Evolutionary conservation across 2,888 invertebrate genomes (phyloP).

Genomic region (Colletes collaris): DNA sequence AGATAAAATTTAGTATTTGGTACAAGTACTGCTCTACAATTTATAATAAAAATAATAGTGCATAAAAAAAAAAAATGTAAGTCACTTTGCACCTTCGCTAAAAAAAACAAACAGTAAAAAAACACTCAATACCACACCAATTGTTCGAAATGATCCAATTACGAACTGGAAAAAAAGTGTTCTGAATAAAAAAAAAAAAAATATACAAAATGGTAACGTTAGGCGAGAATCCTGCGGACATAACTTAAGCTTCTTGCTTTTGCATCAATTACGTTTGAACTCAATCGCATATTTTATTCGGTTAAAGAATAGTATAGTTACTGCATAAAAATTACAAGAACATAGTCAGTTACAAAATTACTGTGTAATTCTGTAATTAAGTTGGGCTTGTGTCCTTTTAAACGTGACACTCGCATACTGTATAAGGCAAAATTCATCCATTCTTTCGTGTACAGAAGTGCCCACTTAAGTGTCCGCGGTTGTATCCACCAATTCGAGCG

Average conservation of each 20-base stretch:
- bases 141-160: not conserved
- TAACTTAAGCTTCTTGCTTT: constrained; percentile 32
- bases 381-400: constrained; percentile 3
- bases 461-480: no score
- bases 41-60: not conserved
- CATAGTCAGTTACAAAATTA: constrained; percentile 36
- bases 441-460: not conserved
- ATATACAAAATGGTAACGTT: not conserved
- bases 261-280: constrained; percentile 12
- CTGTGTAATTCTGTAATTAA: constrained; percentile 18
- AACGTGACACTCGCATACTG: constrained; percentile 12
- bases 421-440: constrained; percentile 39
- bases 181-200: constrained; percentile 5
- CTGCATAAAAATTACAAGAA: constrained; percentile 22
- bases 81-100: no score
- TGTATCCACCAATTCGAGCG: no score
- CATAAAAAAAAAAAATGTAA: no score
- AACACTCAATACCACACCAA: not conserved
- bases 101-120: no score
- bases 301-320: constrained; percentile 20
- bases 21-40: not conserved
- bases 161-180: not conserved
- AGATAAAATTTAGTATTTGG: no score
- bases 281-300: constrained; percentile 19
- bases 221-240: not conserved